These are phyloP conservation scores for Yasuhikotakia modesta DNA, from an alignment of 2,797 vertebrate species.

Conservation along the genomic window DNA sequence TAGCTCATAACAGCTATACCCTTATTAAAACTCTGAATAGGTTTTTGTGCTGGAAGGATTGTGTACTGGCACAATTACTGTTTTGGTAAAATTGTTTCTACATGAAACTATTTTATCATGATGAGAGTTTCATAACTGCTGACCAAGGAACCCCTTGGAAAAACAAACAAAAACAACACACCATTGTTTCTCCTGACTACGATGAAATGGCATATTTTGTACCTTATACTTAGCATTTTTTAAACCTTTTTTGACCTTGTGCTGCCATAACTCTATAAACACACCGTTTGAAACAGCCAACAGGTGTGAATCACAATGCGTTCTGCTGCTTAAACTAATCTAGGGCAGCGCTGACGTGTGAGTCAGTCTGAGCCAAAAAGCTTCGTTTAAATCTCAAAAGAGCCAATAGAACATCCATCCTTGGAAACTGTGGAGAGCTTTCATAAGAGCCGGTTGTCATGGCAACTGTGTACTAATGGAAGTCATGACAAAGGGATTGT, in stretches of 20 bases:
- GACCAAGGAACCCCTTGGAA: conserved; percentile 2
- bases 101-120: conserved; percentile 2
- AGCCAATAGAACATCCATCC: conserved; percentile 52
- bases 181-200: not conserved
- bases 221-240: not conserved
- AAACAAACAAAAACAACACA: not conserved
- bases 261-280: not conserved
- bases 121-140: not conserved
- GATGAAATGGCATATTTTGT: not conserved
- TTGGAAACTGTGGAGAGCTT: conserved; percentile 56
- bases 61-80: conserved; percentile 5
- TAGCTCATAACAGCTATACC: not conserved
- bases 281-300: conserved; percentile 17
- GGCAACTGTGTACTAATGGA: conserved; percentile 63
- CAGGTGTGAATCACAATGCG: conserved; percentile 33
- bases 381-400: conserved; percentile 47
- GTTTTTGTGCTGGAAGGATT: not conserved
- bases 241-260: conserved; percentile 3
- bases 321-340: conserved; percentile 30
- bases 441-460: conserved; percentile 59
- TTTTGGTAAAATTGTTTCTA: not conserved
- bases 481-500: conserved; percentile 57
- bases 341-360: conserved; percentile 21
- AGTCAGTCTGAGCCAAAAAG: conserved; percentile 30
- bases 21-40: not conserved